A percentile compares a stretch with the other conserved stretches of the same genome.
phyloP scores from a whole-genome alignment of 2,113 vertebrate species.

The Centropus bengalensis region DNA sequence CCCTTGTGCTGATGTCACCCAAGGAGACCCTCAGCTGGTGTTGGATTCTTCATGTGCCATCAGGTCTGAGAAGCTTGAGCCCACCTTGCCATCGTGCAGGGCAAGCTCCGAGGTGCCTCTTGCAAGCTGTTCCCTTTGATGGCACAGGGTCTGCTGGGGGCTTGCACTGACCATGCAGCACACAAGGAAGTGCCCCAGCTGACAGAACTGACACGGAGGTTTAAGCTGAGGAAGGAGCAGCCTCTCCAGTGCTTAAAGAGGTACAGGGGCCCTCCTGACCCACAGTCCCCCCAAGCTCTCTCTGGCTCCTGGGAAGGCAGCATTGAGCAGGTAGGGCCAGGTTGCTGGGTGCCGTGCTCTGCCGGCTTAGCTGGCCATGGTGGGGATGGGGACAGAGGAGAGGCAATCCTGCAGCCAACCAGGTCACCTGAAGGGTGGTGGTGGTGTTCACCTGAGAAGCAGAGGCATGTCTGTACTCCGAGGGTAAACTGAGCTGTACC shows the following conservation, averaged over 20 bases:
- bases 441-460: fast-evolving
- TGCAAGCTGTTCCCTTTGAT: neutral
- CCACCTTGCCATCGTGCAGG: fast-evolving
- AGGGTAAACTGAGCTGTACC: neutral
- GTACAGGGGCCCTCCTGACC: fast-evolving
- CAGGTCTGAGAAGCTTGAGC: neutral
- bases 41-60: neutral
- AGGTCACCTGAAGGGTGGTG: neutral
- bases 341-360: fast-evolving
- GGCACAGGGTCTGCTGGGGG: neutral
- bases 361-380: neutral
- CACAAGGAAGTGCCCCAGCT: neutral
- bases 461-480: neutral
- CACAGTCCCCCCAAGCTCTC: fast-evolving
- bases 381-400: neutral
- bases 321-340: fast-evolving
- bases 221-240: neutral
- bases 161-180: neutral
- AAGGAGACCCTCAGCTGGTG: neutral
- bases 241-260: neutral
- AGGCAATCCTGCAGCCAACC: neutral
- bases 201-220: fast-evolving
- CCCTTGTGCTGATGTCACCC: neutral
- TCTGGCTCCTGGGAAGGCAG: fast-evolving
- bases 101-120: fast-evolving